Conservation (phyloP, 2,113 vertebrate species). For the Seriola aureovittata region DNA sequence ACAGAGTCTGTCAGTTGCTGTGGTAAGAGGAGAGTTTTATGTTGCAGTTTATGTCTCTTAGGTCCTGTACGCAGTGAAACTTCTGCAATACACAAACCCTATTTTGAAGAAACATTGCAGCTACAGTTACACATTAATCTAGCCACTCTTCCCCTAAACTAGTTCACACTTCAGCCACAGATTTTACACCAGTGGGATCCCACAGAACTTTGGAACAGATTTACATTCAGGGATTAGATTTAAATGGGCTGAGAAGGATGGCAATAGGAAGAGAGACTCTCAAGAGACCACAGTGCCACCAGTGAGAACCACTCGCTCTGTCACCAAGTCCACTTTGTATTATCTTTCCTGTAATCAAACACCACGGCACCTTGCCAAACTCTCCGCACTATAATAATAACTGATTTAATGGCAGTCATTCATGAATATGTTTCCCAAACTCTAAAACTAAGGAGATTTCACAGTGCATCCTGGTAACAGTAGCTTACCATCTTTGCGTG, state of each 20-base stretch:
- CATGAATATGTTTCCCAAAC: conserved; percentile 15
- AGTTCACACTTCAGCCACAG: conserved; percentile 11
- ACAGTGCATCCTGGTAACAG: not conserved
- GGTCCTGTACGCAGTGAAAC: not conserved
- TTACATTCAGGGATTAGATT: conserved; percentile 38
- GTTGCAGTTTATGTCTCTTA: not conserved
- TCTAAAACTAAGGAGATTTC: not conserved
- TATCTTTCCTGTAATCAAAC: conserved; percentile 70
- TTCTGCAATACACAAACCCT: conserved; percentile 7
- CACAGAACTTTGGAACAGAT: conserved; percentile 32
- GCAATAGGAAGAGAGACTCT: conserved; percentile 40
- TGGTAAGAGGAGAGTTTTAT: conserved; percentile 1
- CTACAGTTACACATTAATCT: conserved; percentile 33
- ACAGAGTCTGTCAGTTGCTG: not conserved
- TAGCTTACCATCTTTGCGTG: not conserved
- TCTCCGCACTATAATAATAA: conserved; percentile 35
- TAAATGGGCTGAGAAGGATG: conserved; percentile 32
- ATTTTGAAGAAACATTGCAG: conserved; percentile 22
- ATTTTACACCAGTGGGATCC: conserved; percentile 23
- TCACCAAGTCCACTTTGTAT: conserved; percentile 59
- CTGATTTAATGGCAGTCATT: conserved; percentile 37
- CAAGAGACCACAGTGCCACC: conserved; percentile 52
- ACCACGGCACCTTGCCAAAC: conserved; percentile 33
- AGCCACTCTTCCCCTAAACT: conserved; percentile 7
- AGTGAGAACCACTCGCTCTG: conserved; percentile 60